Conservation (phyloP, 1,140 invertebrate genomes). For the Brachystomella parvula region DNA sequence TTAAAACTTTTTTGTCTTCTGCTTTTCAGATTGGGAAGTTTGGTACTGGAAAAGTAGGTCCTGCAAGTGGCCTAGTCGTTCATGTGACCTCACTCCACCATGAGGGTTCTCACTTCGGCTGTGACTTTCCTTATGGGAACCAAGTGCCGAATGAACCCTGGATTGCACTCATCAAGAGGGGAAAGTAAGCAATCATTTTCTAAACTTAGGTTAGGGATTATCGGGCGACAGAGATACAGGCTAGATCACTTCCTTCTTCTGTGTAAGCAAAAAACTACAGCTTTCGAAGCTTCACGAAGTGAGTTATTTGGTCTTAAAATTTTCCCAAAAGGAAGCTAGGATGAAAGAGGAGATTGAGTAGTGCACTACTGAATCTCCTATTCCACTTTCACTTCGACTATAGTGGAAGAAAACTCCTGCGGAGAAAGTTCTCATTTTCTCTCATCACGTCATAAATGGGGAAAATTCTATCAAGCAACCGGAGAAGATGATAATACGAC, state of each 20-base stretch:
- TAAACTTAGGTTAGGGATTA: no score
- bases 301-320: no score
- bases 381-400: no score
- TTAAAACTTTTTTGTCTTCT: conserved; percentile 9
- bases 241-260: no score
- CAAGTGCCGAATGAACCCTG: conserved; percentile 52
- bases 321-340: no score
- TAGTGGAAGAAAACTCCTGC: no score
- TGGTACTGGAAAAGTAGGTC: conserved; percentile 55
- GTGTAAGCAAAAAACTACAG: no score
- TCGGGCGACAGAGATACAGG: no score
- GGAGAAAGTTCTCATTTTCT: neutral
- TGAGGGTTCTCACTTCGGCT: conserved; percentile 54
- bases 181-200: conserved; percentile 42
- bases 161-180: conserved; percentile 65
- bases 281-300: no score
- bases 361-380: no score
- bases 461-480: neutral
- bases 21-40: conserved; percentile 51
- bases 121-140: conserved; percentile 52
- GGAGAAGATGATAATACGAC: neutral
- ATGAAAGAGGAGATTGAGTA: no score
- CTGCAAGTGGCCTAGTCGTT: conserved; percentile 52
- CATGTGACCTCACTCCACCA: conserved; percentile 49
- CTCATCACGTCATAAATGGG: neutral